Conservation (phyloP, 2,113 vertebrate species). For the Cynopterus brachyotis region DNA sequence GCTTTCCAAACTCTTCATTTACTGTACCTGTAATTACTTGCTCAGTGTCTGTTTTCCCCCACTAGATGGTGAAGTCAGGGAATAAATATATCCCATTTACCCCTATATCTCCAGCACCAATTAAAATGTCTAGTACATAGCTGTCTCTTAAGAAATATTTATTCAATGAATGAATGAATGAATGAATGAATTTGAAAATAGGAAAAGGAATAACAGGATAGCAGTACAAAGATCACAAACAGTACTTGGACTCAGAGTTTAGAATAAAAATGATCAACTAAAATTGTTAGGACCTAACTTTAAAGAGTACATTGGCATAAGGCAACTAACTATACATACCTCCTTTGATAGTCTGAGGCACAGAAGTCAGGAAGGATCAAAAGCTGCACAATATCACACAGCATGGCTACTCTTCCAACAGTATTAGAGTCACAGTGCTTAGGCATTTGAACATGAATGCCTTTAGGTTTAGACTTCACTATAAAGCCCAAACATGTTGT, state of each 20-base stretch:
- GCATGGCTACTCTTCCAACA: rapidly evolving
- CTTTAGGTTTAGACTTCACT: background rate
- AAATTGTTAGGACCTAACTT: background rate
- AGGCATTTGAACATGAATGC: background rate
- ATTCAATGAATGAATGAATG: background rate
- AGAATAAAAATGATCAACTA: background rate
- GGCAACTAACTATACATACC: background rate
- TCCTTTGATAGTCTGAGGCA: background rate
- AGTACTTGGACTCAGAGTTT: background rate
- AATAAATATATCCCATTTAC: background rate
- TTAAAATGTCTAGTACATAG: background rate
- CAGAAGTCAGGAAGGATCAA: constrained; percentile 15
- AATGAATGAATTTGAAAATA: background rate
- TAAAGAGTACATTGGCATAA: background rate
- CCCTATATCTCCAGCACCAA: background rate
- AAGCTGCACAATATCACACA: background rate
- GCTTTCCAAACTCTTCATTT: background rate
- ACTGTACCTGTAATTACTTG: background rate
- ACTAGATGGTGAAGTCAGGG: background rate
- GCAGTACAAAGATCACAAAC: background rate
- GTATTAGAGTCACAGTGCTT: background rate
- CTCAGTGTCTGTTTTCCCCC: background rate
- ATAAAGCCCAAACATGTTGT: background rate
- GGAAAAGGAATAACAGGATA: background rate
- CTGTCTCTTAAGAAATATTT: constrained; percentile 5